A percentile compares a stretch with the other conserved stretches of the same genome.
phyloP scores from a whole-genome alignment of 2,113 vertebrate genomes.

The Hippocampus mohnikei region DNA sequence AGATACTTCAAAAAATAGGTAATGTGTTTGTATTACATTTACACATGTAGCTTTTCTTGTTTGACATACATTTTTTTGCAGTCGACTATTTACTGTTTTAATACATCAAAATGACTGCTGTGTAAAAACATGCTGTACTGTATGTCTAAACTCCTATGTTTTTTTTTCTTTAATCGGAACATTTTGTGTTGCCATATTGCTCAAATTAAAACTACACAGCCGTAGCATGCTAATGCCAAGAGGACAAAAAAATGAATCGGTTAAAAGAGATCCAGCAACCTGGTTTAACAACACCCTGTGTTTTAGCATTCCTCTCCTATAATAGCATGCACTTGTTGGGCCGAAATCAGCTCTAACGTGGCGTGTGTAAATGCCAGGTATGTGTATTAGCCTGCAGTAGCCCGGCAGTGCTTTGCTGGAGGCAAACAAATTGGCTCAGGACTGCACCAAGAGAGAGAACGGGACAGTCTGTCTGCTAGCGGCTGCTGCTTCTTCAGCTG shows the following conservation, averaged over 20 bases:
- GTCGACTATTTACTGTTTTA: too few species aligned
- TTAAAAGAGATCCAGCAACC: background rate
- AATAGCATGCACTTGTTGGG: background rate
- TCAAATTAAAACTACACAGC: background rate
- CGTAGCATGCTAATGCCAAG: background rate
- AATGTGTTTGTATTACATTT: too few species aligned
- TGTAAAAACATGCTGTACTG: background rate
- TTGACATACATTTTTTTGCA: too few species aligned
- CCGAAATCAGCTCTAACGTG: background rate
- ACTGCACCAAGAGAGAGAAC: slow-evolving; percentile 27
- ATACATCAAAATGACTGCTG: too few species aligned
- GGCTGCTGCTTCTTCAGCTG: slow-evolving; percentile 57
- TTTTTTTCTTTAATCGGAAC: too few species aligned
- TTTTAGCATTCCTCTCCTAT: background rate
- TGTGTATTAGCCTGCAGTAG: slow-evolving; percentile 6
- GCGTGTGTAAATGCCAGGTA: slow-evolving; percentile 19
- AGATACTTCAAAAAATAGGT: too few species aligned
- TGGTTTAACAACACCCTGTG: background rate
- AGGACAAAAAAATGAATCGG: background rate
- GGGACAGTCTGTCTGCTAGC: slow-evolving; percentile 24
- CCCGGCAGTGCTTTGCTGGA: slow-evolving; percentile 11
- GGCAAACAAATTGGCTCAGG: slow-evolving; percentile 18
- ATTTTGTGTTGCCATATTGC: background rate
- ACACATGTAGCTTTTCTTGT: too few species aligned
- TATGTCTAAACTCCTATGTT: too few species aligned